Base-by-base conservation (phyloP, 2,888 invertebrate genomes). In the Stenolophus ochropezus region DNA sequence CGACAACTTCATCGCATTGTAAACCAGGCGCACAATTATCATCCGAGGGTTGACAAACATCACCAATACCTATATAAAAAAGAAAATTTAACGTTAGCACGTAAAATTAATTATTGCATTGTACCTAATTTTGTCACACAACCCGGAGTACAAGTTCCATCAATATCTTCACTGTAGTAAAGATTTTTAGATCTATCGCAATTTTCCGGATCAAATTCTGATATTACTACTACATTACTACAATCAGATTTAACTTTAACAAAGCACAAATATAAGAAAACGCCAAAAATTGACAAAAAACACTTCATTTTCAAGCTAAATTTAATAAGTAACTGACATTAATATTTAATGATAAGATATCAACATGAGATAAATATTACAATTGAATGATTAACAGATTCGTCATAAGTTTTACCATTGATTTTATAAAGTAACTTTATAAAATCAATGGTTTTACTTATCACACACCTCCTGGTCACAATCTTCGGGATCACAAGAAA, bases 1-100 rank as follows among this genome's bases (percentile, higher is more conserved):
- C 14, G 8, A 11, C 4, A 21, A 65, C n/a, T 2, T 79, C 25
- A 8, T 47, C 33, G 18, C 79, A 79, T 49, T 71, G 69, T 33
- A 79, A 71, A 21, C 81, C 81, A 49, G 81, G 75, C 18, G 74
- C 74, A 58, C 81, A 75, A 6, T 27, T 14, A 20, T 69, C 20
- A 20, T 18, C 4, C n/a, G 14, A 2, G n/a, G n/a, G 20, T 33
- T 20, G 8, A 20, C 61, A 47, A 21, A 0, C 8, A 5, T 14
- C 61, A 8, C 11, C 33, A 42, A 8, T 6, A 0, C 33, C 33
- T 42, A 8, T 8, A 42, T 8, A 42, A 42, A 42, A 8, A 8
- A 33, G 1, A 33, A 2, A 42, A 42, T 11, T 42, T 42, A 42
- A 2, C 11, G 1, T 42, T 33, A 33, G 8, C 8, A 3, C 6